Evolutionary conservation across 2,113 vertebrate species (phyloP).

Genomic region (Myotis brandtii): DNA sequence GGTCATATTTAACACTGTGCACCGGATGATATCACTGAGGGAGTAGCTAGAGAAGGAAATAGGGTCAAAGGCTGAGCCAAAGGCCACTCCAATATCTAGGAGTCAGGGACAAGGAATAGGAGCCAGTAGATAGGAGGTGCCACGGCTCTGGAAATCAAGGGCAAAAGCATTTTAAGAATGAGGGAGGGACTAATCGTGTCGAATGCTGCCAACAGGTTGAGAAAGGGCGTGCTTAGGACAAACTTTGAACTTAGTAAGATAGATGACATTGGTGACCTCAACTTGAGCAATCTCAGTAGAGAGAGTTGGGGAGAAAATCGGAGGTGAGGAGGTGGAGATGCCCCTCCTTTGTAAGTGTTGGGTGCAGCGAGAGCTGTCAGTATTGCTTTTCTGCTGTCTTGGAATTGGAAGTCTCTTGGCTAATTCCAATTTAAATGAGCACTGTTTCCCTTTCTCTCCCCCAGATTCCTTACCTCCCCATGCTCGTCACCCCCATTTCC

Average conservation of each 20-base stretch:
- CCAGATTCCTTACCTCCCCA: neutral
- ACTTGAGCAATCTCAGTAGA: neutral
- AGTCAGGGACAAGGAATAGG: neutral
- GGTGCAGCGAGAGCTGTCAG: neutral
- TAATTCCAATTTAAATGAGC: neutral
- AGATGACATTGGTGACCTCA: too few relatives aligned
- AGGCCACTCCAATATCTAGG: neutral
- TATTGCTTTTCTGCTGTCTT: neutral
- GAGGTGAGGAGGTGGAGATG: neutral
- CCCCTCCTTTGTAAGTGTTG: neutral
- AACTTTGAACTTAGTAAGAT: neutral
- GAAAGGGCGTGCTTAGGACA: neutral
- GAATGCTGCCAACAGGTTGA: neutral
- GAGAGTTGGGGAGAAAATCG: neutral
- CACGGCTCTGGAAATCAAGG: neutral
- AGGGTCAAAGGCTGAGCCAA: neutral
- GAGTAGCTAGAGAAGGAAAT: neutral
- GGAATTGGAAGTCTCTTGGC: neutral
- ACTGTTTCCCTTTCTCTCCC: neutral
- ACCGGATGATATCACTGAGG: neutral
- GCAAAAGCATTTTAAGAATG: neutral
- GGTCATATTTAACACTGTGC: neutral
- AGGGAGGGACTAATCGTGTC: neutral
- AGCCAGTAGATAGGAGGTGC: neutral
- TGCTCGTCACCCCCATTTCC: accelerated